Conservation (phyloP, 2,888 invertebrate species). For the Odiellus spinosus region DNA sequence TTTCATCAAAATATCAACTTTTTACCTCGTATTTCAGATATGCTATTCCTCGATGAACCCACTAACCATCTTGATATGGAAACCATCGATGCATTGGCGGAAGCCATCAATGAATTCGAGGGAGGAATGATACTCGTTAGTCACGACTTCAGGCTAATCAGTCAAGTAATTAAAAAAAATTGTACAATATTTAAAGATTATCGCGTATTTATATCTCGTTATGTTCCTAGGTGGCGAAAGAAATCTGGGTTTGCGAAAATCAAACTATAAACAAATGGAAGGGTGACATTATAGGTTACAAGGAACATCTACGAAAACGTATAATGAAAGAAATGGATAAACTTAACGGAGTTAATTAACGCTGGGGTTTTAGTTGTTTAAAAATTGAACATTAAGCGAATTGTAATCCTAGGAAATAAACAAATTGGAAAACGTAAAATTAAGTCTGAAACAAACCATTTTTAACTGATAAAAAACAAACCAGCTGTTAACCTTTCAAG, state of each 20-base stretch:
- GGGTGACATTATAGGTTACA: constrained; percentile 88
- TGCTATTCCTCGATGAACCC: constrained; percentile 56
- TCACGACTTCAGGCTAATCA: constrained; percentile 98
- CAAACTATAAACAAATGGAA: constrained; percentile 91
- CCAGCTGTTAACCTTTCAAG: no score
- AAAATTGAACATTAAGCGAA: no score
- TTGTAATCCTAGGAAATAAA: no score
- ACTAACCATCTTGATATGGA: constrained; percentile 96
- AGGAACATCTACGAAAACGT: constrained; percentile 77
- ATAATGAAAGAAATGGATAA: constrained; percentile 51
- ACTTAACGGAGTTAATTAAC: constrained; percentile 10
- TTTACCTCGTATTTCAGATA: no score
- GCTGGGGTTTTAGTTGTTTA: not conserved
- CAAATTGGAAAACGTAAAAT: no score
- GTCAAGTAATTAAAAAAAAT: constrained; percentile 51
- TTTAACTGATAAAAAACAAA: no score
- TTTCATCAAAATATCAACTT: no score
- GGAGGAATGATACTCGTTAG: constrained; percentile 98
- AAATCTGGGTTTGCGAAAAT: constrained; percentile 98
- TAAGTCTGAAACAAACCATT: no score
- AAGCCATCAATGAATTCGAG: constrained; percentile 92
- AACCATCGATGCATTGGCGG: constrained; percentile 93
- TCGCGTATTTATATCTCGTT: constrained; percentile 2
- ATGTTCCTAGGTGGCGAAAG: constrained; percentile 70
- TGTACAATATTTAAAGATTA: constrained; percentile 1